Evolutionary conservation across 2,797 vertebrate genomes (phyloP), one percentile per base, ranked within the genome.

Genomic region (Anas bernieri): DNA sequence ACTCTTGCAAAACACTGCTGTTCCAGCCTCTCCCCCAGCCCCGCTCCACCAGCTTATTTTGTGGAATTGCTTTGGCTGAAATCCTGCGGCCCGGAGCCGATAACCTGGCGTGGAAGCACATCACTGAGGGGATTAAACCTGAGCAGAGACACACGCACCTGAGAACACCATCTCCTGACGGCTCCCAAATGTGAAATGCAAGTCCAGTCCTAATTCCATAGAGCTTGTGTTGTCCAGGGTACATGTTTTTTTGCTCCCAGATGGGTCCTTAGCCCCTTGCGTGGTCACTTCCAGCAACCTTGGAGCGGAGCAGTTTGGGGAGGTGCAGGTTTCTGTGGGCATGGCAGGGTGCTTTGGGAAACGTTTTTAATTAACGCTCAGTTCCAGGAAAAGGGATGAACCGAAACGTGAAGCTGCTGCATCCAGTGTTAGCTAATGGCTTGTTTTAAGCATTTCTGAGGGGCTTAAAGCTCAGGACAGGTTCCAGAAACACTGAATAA

Each of bases 381-480:
- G 15, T 33, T 43, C 26, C 55, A 84, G 37, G 12, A 17, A 77
- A 80, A 83, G 37, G n/a, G 37, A 88, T 22, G 30, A 81, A 62
- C 9, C 0, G 2, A 91, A 86, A 56, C 14, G 63, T 0, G 31
- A 69, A 90, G 45, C 37, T 3, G 2, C 35, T 4, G 11, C 39
- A 76, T 12, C 69, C 20, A 92, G 11, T 16, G 37, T 82, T 96
- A 92, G 67, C 82, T 91, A 91, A 92, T 69, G 55, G 25, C 50
- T 86, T 63, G 46, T 63, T 89, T 81, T 62, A 93, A 91, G 93
- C 80, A 18, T 83, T 56, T 90, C 79, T 22, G 84, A 92, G 46
- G 59, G 82, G 80, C 67, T 92, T 86, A 48, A 83, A 74, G 35
- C 37, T 56, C 35, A 41, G 70, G 33, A 73, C 22, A 48, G 11